Base-by-base conservation (phyloP, 2,797 vertebrate species). In the Ctenochaetus hawaiiensis region DNA sequence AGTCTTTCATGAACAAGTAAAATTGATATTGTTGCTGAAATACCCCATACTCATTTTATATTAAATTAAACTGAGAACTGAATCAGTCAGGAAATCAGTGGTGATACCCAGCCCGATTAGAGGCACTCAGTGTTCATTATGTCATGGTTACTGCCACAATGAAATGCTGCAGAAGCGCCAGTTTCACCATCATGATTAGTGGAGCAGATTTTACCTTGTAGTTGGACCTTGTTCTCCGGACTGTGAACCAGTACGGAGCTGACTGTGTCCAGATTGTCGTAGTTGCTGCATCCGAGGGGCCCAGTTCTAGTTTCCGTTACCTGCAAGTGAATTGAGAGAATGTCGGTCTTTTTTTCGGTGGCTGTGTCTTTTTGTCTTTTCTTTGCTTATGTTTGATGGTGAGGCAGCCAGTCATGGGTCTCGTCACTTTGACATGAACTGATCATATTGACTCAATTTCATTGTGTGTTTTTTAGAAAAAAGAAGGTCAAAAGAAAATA, bases 191-290 rank as follows among this genome's bases (percentile, higher is more conserved):
- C 2, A 13, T 22, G 11, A 43, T 62, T 22, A 12, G 6, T 1
- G 22, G 16, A 37, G 20, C 39, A 37, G 16, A 26, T 51, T 48
- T 66, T 96, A 99, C 98, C 98, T 98, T 97, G 97, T 61, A 99
- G 95, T 67, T 98, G 97, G 92, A 99, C 97, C 93, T 98, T 99
- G 92, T 99, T 99, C 87, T 99, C 98, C 45, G 98, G 97, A 92
- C 98, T 99, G 94, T 99, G 98, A 68, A 99, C 98, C 93, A 99
- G 94, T 63, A 99, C 98, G 0, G 98, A 99, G 93, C 98, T 99
- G 95, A 99, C 97, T 34, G 98, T 99, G 95, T 99, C 98, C 86
- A 99, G 96, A 94, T 99, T 99, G 96, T 99, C 98, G 90, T 99
- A 99, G 95, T 99, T 99, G 95, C 98, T 99, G 95, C 98, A 99